phyloP scores from a whole-genome alignment of 2,797 vertebrate species.

The Alosa sapidissima region DNA sequence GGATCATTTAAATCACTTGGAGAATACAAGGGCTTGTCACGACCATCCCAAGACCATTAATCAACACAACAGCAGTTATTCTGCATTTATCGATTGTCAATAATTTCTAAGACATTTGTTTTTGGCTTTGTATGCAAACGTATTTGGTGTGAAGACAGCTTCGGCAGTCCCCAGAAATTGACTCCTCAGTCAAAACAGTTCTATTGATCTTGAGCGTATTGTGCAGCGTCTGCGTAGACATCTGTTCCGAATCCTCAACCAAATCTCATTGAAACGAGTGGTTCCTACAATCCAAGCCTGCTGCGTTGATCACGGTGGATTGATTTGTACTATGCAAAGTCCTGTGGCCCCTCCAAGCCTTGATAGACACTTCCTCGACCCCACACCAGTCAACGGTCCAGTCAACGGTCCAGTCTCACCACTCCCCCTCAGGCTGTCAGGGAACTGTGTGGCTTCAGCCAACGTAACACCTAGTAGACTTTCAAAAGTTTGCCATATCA shows the following conservation, averaged over 20 bases:
- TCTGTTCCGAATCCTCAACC: neutral
- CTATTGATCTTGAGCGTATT: neutral
- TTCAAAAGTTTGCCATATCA: conserved; percentile 29
- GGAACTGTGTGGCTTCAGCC: neutral
- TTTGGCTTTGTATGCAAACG: neutral
- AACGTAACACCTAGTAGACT: conserved; percentile 18
- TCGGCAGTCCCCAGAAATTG: neutral
- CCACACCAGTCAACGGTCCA: neutral
- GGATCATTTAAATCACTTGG: neutral
- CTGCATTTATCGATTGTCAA: neutral
- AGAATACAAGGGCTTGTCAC: neutral
- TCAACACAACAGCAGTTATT: neutral
- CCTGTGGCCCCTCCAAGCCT: neutral
- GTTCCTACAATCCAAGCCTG: neutral
- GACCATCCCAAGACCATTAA: neutral
- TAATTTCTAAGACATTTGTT: neutral
- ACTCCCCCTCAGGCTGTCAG: neutral
- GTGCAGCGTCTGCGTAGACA: neutral
- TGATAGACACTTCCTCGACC: neutral
- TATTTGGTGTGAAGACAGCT: neutral
- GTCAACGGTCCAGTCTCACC: neutral
- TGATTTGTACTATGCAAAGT: neutral
- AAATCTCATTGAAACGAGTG: neutral
- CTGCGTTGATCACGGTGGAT: neutral
- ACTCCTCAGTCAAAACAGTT: neutral